phyloP scores from a whole-genome alignment of 2,888 invertebrate genomes.

The Acanthoscelides obtectus region DNA sequence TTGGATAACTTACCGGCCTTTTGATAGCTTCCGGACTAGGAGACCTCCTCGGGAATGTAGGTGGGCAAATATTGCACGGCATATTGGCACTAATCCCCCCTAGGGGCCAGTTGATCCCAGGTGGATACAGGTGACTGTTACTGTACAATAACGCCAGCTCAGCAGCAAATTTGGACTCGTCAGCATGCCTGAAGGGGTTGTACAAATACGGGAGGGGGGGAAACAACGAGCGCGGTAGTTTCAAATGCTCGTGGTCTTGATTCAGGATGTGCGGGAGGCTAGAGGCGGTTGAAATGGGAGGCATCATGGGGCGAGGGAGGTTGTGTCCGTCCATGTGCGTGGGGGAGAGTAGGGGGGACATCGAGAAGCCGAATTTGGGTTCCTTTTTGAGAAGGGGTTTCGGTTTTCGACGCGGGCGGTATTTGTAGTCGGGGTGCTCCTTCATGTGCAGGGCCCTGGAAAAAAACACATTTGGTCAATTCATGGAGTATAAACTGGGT shows the following conservation, averaged over 20 bases:
- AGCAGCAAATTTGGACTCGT: conserved; percentile 60
- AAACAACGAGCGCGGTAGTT: conserved; percentile 62
- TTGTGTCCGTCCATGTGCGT: conserved; percentile 41
- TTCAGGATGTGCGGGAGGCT: conserved; percentile 52
- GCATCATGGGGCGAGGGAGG: conserved; percentile 51
- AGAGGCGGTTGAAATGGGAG: conserved; percentile 48
- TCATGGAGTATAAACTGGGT: too few relatives aligned
- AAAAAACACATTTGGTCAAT: conserved; percentile 22
- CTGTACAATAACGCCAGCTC: conserved; percentile 65
- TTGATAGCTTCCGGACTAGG: conserved; percentile 45
- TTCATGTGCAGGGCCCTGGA: conserved; percentile 88
- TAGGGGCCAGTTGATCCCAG: conserved; percentile 45
- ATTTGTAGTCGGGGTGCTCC: conserved; percentile 90
- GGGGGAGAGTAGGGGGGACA: conserved; percentile 60
- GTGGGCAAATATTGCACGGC: conserved; percentile 45
- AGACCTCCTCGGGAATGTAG: conserved; percentile 41
- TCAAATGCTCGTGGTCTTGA: conserved; percentile 57
- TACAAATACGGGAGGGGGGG: conserved; percentile 71
- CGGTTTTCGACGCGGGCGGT: conserved; percentile 81
- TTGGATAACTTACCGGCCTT: conserved; percentile 41
- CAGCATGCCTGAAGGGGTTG: conserved; percentile 55
- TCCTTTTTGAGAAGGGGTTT: conserved; percentile 80
- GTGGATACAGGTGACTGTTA: conserved; percentile 53
- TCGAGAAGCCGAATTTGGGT: conserved; percentile 66
- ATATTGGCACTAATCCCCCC: conserved; percentile 31